Evolutionary conservation across 2,113 vertebrate genomes (phyloP).

Genomic region (Mesocricetus auratus): DNA sequence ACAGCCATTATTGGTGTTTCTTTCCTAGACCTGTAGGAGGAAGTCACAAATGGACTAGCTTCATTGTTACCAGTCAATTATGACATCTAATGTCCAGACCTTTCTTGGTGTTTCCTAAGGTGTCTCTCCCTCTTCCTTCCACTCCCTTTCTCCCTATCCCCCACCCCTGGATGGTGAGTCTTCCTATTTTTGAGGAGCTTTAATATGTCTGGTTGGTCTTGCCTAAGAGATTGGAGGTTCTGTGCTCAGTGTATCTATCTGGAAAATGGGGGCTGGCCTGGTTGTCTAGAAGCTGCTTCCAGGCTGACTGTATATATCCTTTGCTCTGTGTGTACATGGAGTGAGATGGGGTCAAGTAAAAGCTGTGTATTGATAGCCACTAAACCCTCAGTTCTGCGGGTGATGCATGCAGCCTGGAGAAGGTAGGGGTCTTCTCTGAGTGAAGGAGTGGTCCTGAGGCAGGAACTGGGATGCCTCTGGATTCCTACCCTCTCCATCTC

Average conservation of each 20-base stretch:
- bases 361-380: background rate
- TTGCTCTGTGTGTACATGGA: background rate
- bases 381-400: background rate
- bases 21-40: background rate
- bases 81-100: too few relatives aligned
- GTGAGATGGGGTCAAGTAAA: background rate
- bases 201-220: background rate
- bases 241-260: background rate
- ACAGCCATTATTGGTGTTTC: background rate
- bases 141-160: background rate
- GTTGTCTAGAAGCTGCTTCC: background rate
- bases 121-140: too few relatives aligned
- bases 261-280: background rate
- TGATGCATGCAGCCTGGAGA: background rate
- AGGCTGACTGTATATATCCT: background rate
- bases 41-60: background rate
- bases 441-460: background rate
- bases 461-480: background rate
- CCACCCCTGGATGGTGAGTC: background rate
- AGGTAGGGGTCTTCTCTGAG: background rate
- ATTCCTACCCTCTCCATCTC: background rate
- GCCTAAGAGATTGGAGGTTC: background rate
- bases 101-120: background rate
- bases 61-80: background rate
- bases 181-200: background rate